Percentiles rank a stretch among this genome's conserved stretches.
Evolutionary conservation across 2,888 invertebrate genomes (phyloP).

Genomic region (Parnassius mnemosyne): DNA sequence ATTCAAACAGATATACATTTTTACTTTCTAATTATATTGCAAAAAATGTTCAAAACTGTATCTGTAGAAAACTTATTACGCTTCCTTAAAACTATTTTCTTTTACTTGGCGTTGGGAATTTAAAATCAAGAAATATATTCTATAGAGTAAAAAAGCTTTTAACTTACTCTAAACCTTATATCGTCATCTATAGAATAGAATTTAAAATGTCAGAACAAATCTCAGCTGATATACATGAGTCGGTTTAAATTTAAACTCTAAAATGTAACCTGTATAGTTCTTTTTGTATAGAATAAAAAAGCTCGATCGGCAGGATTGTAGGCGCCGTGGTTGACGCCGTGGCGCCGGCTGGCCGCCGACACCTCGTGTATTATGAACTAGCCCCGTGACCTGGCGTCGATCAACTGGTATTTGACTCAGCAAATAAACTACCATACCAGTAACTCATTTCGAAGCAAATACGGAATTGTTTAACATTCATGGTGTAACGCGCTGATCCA

Average conservation of each 20-base stretch:
- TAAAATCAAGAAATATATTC: slow-evolving; percentile 70
- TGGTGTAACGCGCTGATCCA: slow-evolving; percentile 27
- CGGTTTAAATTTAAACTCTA: slow-evolving; percentile 35
- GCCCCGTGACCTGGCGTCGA: slow-evolving; percentile 76
- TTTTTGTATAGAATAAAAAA: slow-evolving; percentile 34
- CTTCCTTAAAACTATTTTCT: slow-evolving; percentile 76
- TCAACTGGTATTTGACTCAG: slow-evolving; percentile 74
- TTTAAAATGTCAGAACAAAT: slow-evolving; percentile 39
- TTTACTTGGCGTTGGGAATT: slow-evolving; percentile 71
- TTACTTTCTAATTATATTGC: slow-evolving; percentile 16
- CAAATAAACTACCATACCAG: slow-evolving; percentile 56
- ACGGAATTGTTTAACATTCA: slow-evolving; percentile 47
- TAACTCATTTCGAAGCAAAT: slow-evolving; percentile 62
- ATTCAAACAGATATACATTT: background rate
- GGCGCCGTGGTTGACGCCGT: slow-evolving; percentile 74
- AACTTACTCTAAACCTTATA: slow-evolving; percentile 29
- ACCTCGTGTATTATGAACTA: slow-evolving; percentile 80
- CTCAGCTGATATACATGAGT: slow-evolving; percentile 46
- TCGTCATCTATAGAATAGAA: slow-evolving; percentile 34
- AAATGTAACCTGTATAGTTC: slow-evolving; percentile 28
- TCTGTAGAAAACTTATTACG: slow-evolving; percentile 51
- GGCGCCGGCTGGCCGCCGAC: slow-evolving; percentile 78
- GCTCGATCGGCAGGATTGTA: slow-evolving; percentile 68
- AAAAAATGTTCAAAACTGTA: slow-evolving; percentile 28
- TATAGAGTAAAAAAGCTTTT: slow-evolving; percentile 35